These are phyloP conservation scores for Temnothorax nylanderi DNA, from an alignment of 1,140 invertebrate species.

Conservation along the genomic window DNA sequence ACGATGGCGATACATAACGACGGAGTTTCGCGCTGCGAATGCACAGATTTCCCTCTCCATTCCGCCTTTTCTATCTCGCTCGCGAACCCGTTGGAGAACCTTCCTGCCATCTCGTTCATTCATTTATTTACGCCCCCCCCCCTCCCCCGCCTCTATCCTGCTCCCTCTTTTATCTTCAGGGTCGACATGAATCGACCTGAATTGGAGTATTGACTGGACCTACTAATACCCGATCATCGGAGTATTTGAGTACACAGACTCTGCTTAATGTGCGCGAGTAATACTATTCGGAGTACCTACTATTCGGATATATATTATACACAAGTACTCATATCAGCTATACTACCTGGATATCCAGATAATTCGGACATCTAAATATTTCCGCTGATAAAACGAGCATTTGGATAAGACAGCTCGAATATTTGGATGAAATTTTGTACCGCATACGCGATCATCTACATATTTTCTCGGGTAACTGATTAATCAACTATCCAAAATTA, in stretches of 20 bases:
- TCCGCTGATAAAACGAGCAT: not conserved
- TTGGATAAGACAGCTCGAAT: not conserved
- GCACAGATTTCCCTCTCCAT: not conserved
- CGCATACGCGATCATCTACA: not conserved
- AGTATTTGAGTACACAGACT: not conserved
- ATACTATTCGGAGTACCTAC: not conserved
- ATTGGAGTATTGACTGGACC: not conserved
- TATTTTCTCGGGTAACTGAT: not conserved
- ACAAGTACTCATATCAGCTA: not conserved
- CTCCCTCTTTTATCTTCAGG: conserved; percentile 7
- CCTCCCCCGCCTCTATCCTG: not conserved
- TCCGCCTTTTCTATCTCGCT: not conserved
- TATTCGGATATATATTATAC: too few relatives aligned
- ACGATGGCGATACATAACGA: not conserved
- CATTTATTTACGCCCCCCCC: not conserved
- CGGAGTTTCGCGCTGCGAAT: conserved; percentile 14
- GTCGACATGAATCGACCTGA: not conserved
- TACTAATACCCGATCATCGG: not conserved
- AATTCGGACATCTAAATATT: not conserved
- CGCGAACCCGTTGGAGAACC: not conserved
- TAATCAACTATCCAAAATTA: not conserved
- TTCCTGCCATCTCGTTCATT: conserved; percentile 28
- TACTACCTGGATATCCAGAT: not conserved
- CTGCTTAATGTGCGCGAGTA: not conserved
- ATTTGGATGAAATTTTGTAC: not conserved